A percentile compares a stretch with the other conserved stretches of the same genome.
These are phyloP conservation scores for Mus spretus DNA, from an alignment of 2,797 vertebrate genomes.

Conservation along the genomic window DNA sequence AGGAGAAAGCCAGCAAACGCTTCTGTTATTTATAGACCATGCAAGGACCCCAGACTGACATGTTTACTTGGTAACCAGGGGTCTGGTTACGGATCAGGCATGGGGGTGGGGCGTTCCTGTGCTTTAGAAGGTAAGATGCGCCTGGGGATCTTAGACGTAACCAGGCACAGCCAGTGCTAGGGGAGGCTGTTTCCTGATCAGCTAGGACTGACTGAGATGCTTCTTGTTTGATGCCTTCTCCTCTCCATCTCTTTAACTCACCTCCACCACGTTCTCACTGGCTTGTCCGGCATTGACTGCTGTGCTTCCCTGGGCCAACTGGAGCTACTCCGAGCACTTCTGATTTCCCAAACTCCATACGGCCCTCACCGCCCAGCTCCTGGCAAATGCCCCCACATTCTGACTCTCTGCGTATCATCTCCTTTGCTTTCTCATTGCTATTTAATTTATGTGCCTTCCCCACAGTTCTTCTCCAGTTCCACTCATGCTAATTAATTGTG, in stretches of 20 bases:
- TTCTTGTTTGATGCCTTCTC: not conserved
- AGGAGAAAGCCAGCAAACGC: not conserved
- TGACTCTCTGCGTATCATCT: not conserved
- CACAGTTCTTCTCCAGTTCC: constrained; percentile 69
- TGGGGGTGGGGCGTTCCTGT: no score
- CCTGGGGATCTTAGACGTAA: not conserved
- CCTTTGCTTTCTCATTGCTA: constrained; percentile 46
- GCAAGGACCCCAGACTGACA: not conserved
- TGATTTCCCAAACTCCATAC: not conserved
- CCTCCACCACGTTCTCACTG: not conserved
- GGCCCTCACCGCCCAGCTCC: not conserved
- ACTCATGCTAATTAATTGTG: constrained; percentile 72
- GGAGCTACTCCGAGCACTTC: not conserved
- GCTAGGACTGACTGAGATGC: not conserved
- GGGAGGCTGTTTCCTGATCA: not conserved
- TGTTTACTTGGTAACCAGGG: constrained; percentile 9
- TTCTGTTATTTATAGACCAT: not conserved
- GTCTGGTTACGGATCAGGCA: not conserved
- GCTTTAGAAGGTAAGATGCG: not conserved
- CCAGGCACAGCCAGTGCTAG: not conserved
- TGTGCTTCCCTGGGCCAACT: no score
- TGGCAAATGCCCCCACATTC: not conserved
- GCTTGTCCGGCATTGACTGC: not conserved
- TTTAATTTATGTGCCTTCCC: constrained; percentile 65
- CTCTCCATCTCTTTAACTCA: not conserved